phyloP scores from a whole-genome alignment of 2,888 invertebrate genomes.

The Andrena marginata region DNA sequence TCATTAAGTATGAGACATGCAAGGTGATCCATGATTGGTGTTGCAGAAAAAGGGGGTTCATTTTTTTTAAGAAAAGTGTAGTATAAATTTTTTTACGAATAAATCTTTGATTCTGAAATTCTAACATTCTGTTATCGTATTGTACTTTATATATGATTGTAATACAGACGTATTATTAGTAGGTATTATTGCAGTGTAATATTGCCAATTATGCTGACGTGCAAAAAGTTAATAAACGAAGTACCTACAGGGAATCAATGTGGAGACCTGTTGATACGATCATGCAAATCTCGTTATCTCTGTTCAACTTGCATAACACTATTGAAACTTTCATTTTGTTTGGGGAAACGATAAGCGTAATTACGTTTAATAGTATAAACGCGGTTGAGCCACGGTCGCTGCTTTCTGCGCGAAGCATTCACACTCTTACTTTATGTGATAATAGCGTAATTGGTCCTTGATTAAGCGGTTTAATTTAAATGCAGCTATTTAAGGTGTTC shows the following conservation, averaged over 20 bases:
- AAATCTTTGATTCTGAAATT: too few species aligned
- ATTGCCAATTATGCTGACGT: not conserved
- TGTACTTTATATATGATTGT: not conserved
- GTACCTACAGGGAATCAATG: not conserved
- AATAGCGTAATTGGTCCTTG: not conserved
- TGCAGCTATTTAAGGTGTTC: not conserved
- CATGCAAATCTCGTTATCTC: slow-evolving; percentile 5
- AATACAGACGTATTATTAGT: not conserved
- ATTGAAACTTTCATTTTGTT: slow-evolving; percentile 18
- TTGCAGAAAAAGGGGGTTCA: too few species aligned
- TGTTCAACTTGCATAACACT: slow-evolving; percentile 7
- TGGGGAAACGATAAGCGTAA: slow-evolving; percentile 6
- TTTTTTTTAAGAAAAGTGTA: too few species aligned
- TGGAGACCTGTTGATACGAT: slow-evolving; percentile 43
- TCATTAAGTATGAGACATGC: too few species aligned
- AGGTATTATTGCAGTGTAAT: too few species aligned
- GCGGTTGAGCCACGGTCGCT: not conserved
- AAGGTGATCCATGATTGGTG: too few species aligned
- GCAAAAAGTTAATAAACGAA: not conserved
- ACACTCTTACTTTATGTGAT: not conserved
- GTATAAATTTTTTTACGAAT: too few species aligned
- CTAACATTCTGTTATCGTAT: not conserved
- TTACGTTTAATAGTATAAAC: slow-evolving; percentile 5
- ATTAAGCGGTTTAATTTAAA: not conserved
- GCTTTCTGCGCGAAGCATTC: not conserved